Evolutionary conservation across 1,140 invertebrate genomes (phyloP), one percentile per base, ranked within the genome.

Genomic region (Zaprionus davidi): DNA sequence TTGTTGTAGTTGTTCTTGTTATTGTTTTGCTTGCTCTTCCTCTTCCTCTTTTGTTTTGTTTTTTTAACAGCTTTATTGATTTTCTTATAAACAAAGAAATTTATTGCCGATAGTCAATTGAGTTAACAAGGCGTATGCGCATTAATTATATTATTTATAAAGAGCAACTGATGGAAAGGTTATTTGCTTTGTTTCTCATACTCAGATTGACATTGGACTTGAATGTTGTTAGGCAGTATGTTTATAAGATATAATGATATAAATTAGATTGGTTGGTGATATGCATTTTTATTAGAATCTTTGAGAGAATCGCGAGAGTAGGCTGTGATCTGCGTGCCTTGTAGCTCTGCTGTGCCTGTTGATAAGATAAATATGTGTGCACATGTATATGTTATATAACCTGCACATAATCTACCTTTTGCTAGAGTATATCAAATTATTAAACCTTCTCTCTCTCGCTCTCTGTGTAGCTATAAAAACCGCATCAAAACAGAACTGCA

Each of bases 31-130:
- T n/a, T 20, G 17, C 15, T 57, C 57, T 17, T 26, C 36, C 55
- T 13, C 20, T 51, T 24, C 46, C 1, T 22, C 2, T 51, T 51
- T 51, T 51, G 46, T 51, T 51, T 49, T 59, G 17, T 55, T 20
- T 26, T 22, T 67, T 67, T 46, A 67, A 67, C 53, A 34, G 26
- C 9, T 44, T 38, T 71, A 71, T 71, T 71, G 68, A 71, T 71
- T 71, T 64, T 56, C 36, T 62, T n/a, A 56, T 56, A 56, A 51
- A 51, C 46, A 51, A 51, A 22, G 46, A 51, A 24, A 24, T 24
- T 20, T 51, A 51, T 51, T 51, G 46, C 20, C 20, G 20, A 24
- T 51, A 34, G 53, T n/a, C 53, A 34, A 46, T 31, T n/a, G 46
- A 51, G 46, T 46, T 46, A 46, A 46, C 41, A 46, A 9, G 41